phyloP scores from a whole-genome alignment of 2,113 vertebrate species.

The Spheniscus mendiculus region DNA sequence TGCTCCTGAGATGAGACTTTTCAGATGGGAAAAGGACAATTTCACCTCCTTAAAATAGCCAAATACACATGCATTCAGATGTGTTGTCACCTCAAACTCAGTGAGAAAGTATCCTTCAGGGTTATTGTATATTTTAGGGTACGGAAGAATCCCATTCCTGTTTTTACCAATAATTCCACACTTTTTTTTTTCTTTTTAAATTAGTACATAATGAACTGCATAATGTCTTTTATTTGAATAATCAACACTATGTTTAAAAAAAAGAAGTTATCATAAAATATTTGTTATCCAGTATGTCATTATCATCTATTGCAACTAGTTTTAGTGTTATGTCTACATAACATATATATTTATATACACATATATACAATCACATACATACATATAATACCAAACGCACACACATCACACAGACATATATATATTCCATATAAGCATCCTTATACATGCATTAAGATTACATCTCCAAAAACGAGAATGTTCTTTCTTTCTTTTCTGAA shows the following conservation, averaged over 20 bases:
- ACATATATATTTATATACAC: neutral
- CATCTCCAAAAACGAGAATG: neutral
- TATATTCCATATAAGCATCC: neutral
- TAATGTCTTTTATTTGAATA: neutral
- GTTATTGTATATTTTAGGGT: neutral
- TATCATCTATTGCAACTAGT: neutral
- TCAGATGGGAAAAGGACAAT: neutral
- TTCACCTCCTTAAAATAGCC: neutral
- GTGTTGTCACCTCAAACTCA: neutral
- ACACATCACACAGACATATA: neutral
- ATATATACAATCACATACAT: accelerated
- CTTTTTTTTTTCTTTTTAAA: neutral
- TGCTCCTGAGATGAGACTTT: neutral
- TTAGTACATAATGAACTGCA: neutral
- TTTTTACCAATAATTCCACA: neutral
- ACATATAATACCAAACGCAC: neutral
- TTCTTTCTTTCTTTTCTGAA: neutral
- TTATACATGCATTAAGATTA: neutral
- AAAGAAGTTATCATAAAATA: neutral
- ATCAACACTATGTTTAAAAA: neutral
- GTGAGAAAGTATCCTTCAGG: neutral
- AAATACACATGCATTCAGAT: neutral
- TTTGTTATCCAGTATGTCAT: neutral
- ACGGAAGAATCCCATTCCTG: neutral
- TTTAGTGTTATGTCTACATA: neutral